Percentiles rank a stretch among this genome's conserved stretches.
These are phyloP conservation scores for Lacanobia wlatinum DNA, from an alignment of 2,888 invertebrate species.

Conservation along the genomic window DNA sequence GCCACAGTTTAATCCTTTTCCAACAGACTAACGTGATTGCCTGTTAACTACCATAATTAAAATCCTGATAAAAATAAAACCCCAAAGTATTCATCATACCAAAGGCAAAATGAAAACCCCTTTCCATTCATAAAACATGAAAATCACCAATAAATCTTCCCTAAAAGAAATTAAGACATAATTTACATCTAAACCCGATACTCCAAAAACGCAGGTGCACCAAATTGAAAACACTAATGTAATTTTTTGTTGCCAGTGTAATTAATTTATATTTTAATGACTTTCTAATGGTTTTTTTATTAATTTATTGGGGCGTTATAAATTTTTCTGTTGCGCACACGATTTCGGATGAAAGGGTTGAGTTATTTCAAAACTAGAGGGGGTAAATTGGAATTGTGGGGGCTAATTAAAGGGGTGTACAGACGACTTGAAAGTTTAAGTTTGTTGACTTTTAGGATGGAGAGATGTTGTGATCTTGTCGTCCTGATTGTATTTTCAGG, in stretches of 20 bases:
- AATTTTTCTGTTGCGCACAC: constrained; percentile 61
- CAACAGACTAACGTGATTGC: not conserved
- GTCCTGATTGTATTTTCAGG: not conserved
- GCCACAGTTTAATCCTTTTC: not conserved
- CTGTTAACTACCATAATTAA: constrained; percentile 13
- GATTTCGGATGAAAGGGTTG: constrained; percentile 61
- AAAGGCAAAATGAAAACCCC: constrained; percentile 19
- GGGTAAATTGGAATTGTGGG: constrained; percentile 55
- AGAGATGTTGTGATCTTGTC: constrained; percentile 30
- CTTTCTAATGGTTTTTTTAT: constrained; percentile 75
- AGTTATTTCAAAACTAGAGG: constrained; percentile 40
- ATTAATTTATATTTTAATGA: constrained; percentile 78
- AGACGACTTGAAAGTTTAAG: constrained; percentile 48
- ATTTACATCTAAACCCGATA: constrained; percentile 59
- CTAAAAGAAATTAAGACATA: constrained; percentile 60
- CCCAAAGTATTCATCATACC: constrained; percentile 12
- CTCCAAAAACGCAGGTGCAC: constrained; percentile 71
- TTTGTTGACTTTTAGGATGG: constrained; percentile 49
- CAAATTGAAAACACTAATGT: constrained; percentile 70
- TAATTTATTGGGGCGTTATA: constrained; percentile 66
- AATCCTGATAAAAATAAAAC: constrained; percentile 22
- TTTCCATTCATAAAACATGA: constrained; percentile 38
- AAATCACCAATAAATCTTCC: constrained; percentile 60
- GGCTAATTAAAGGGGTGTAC: constrained; percentile 59
- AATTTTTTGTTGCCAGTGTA: constrained; percentile 67